phyloP scores from a whole-genome alignment of 2,888 invertebrate species.

The Agonopterix alstromeriana region DNA sequence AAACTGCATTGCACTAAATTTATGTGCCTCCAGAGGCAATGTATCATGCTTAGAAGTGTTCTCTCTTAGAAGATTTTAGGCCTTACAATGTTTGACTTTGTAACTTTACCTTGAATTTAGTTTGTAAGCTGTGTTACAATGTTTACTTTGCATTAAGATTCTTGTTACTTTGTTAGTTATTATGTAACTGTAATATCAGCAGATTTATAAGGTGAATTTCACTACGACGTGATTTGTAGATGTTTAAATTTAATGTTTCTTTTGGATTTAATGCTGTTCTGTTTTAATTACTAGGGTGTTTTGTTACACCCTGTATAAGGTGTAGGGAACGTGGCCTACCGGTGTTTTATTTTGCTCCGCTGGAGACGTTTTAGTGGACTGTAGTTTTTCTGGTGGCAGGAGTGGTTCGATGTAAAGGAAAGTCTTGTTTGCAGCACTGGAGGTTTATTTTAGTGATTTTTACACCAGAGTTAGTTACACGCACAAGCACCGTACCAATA shows the following conservation, averaged over 20 bases:
- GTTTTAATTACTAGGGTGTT: too few species aligned
- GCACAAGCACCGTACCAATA: too few species aligned
- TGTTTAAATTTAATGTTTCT: background rate
- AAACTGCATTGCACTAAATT: constrained; percentile 31
- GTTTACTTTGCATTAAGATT: background rate
- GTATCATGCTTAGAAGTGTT: constrained; percentile 23
- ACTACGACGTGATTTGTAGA: background rate
- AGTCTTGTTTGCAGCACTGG: too few species aligned
- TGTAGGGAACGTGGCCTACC: too few species aligned
- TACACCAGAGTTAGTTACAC: too few species aligned
- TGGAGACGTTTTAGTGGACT: too few species aligned
- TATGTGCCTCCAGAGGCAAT: constrained; percentile 18
- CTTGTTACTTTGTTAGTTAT: background rate
- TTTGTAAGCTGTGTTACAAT: background rate
- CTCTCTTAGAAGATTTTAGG: constrained; percentile 14
- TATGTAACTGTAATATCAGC: background rate
- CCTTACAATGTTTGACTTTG: constrained; percentile 11
- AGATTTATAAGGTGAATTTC: background rate
- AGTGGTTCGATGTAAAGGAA: too few species aligned
- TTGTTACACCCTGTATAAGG: too few species aligned
- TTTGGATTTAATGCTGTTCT: background rate
- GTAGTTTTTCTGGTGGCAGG: too few species aligned
- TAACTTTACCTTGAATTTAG: constrained; percentile 1
- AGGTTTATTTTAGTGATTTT: too few species aligned
- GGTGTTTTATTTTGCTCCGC: too few species aligned